Conservation (phyloP, 2,797 vertebrate genomes). For the Oophaga sylvatica region DNA sequence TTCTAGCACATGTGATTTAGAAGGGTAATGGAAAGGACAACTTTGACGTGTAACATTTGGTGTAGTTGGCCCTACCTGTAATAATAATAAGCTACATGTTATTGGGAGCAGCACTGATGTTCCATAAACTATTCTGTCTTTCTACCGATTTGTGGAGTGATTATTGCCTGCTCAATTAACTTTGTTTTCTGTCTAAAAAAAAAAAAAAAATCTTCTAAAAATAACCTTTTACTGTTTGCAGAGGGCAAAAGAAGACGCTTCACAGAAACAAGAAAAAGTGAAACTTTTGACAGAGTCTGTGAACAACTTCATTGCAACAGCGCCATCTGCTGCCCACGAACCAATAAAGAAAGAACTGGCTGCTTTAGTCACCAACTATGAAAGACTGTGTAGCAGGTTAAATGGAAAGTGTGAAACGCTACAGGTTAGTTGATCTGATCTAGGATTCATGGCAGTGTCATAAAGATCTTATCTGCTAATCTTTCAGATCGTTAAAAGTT, state of each 20-base stretch:
- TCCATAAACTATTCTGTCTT: no score
- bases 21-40: no score
- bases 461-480: neutral
- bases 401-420: constrained; percentile 95
- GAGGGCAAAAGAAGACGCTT: constrained; percentile 94
- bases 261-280: constrained; percentile 95
- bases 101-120: no score
- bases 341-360: constrained; percentile 90
- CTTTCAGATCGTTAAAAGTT: neutral
- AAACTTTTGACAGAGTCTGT: constrained; percentile 91
- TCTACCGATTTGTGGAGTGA: no score
- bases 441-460: neutral
- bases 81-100: no score
- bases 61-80: no score
- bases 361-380: constrained; percentile 88
- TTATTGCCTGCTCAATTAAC: neutral
- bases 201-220: constrained; percentile 4
- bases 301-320: constrained; percentile 90
- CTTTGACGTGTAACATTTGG: no score
- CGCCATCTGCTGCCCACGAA: constrained; percentile 89
- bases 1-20: no score
- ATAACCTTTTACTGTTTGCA: constrained; percentile 66
- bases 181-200: neutral
- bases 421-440: constrained; percentile 78
- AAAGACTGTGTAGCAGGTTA: constrained; percentile 90